Percentiles rank a stretch among this genome's conserved stretches.
Evolutionary conservation across 2,888 invertebrate genomes (phyloP).

Genomic region (Morinoia aosen): DNA sequence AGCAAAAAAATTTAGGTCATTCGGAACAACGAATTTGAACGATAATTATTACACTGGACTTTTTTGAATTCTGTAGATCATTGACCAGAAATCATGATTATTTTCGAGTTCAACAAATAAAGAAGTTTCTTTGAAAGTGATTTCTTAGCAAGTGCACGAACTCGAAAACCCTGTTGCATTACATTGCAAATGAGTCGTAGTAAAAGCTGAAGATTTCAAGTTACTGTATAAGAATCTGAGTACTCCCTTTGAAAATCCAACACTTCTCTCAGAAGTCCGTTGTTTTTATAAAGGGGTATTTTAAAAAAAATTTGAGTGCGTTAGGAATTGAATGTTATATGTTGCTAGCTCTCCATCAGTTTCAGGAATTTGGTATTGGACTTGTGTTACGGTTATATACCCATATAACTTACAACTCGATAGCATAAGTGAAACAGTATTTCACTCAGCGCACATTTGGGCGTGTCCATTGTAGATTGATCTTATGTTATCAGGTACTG

Average conservation of each 20-base stretch:
- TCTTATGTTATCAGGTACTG: constrained; percentile 73
- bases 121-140: neutral
- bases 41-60: neutral
- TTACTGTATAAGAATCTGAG: neutral
- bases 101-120: neutral
- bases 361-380: no score
- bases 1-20: no score
- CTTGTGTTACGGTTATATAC: no score
- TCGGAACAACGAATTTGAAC: neutral
- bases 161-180: neutral
- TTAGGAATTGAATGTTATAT: neutral
- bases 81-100: no score
- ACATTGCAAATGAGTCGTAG: neutral
- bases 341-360: no score
- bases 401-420: no score
- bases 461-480: neutral
- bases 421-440: neutral
- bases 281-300: no score
- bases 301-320: neutral
- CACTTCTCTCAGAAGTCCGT: neutral
- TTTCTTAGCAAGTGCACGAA: neutral
- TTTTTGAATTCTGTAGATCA: no score
- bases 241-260: neutral
- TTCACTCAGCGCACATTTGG: neutral
- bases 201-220: neutral